Percentiles rank a stretch among this genome's conserved stretches.
Evolutionary conservation across 2,113 vertebrate genomes (phyloP).

Genomic region (Cynocephalus volans): DNA sequence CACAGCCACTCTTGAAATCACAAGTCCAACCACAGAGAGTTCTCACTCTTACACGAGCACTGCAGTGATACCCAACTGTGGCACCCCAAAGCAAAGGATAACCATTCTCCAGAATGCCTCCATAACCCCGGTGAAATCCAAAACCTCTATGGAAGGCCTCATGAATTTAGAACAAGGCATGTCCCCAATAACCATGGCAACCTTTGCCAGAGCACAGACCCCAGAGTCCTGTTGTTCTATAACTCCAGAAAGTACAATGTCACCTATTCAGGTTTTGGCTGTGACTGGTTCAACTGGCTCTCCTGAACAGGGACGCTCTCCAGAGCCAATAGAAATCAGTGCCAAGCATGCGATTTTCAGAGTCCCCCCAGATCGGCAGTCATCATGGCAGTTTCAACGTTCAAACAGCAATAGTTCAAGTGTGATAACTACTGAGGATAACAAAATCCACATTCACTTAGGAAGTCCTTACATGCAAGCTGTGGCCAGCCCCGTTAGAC

Average conservation of each 20-base stretch:
- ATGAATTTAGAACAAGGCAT: slow-evolving; percentile 91
- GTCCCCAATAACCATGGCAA: slow-evolving; percentile 92
- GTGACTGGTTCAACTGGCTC: slow-evolving; percentile 90
- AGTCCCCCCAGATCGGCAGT: slow-evolving; percentile 95
- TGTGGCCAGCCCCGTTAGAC: slow-evolving; percentile 90
- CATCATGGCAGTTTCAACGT: slow-evolving; percentile 96
- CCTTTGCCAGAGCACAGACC: slow-evolving; percentile 93
- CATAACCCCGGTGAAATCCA: slow-evolving; percentile 92
- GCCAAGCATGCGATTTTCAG: slow-evolving; percentile 94
- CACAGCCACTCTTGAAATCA: slow-evolving; percentile 96
- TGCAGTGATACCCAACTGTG: slow-evolving; percentile 97
- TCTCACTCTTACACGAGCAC: slow-evolving; percentile 96
- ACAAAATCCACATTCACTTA: slow-evolving; percentile 99
- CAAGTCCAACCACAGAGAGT: slow-evolving; percentile 94
- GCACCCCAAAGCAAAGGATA: slow-evolving; percentile 96
- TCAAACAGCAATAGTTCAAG: slow-evolving; percentile 96
- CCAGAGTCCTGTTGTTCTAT: slow-evolving; percentile 95
- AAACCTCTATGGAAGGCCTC: slow-evolving; percentile 90
- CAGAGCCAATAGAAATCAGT: slow-evolving; percentile 93
- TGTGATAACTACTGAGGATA: slow-evolving; percentile 99
- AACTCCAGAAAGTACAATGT: slow-evolving; percentile 95
- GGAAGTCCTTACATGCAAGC: slow-evolving; percentile 96
- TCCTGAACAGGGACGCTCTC: slow-evolving; percentile 91
- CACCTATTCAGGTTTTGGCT: slow-evolving; percentile 95
- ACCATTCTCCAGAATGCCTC: slow-evolving; percentile 97